phyloP scores from a whole-genome alignment of 1,140 invertebrate species.

The Mactra quadrangularis region DNA sequence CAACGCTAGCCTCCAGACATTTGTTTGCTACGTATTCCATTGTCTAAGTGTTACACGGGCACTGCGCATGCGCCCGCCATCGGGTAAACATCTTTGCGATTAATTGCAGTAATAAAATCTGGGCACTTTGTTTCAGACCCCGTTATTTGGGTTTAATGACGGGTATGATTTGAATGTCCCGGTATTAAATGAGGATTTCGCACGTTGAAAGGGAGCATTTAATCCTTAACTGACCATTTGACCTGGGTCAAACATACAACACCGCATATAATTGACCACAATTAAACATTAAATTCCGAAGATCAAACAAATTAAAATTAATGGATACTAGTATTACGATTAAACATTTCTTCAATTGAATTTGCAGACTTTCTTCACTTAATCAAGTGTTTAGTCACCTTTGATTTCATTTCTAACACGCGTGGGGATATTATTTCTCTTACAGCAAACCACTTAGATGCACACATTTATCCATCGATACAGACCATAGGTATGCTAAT shows the following conservation, averaged over 20 bases:
- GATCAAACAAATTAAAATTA: conserved; percentile 20
- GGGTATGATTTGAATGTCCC: conserved; percentile 7
- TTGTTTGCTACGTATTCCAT: too few relatives aligned
- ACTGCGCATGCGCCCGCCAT: conserved; percentile 38
- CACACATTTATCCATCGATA: too few relatives aligned
- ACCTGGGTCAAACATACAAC: conserved; percentile 39
- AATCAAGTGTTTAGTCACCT: too few relatives aligned
- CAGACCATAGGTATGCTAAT: too few relatives aligned
- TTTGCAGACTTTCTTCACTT: too few relatives aligned
- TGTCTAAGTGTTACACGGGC: neutral
- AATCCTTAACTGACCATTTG: conserved; percentile 2
- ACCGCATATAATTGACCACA: neutral
- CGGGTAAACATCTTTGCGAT: conserved; percentile 19
- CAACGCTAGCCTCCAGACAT: too few relatives aligned
- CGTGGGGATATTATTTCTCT: too few relatives aligned
- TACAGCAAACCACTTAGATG: too few relatives aligned
- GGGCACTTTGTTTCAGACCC: neutral
- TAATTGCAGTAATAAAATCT: conserved; percentile 22
- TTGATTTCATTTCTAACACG: too few relatives aligned
- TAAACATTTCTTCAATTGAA: conserved; percentile 2
- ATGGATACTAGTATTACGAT: neutral
- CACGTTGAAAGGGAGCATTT: conserved; percentile 34
- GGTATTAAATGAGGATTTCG: conserved; percentile 32
- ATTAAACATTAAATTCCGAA: conserved; percentile 7
- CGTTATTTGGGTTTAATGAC: conserved; percentile 48